Evolutionary conservation across 2,113 vertebrate genomes (phyloP), one percentile per base, ranked within the genome.

Genomic region (Callorhinus ursinus): DNA sequence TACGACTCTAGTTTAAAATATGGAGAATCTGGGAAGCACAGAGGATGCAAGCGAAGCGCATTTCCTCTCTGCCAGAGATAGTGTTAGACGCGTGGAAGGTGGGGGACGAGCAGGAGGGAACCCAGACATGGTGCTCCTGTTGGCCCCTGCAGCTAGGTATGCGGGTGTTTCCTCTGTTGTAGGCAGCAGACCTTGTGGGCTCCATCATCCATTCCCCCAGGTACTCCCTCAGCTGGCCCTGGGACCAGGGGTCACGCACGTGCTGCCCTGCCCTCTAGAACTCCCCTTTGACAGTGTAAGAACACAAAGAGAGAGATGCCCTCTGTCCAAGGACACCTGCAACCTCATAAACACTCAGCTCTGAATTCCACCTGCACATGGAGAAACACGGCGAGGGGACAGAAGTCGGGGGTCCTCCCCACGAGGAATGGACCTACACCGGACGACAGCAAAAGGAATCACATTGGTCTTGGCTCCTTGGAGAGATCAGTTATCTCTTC

Each of bases 101-200:
- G 39, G 61, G 39, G 15, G 16, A 21, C 0, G 0, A 36, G 2
- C 42, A 14, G 53, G 63, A 12, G 11, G 11, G 31, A 39, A 9
- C 3, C 13, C 4, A 18, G 33, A 46, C 33, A 0, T 7, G 55
- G 42, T 18, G 2, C 21, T n/a, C 39, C 63, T 2, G 0, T 3
- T 4, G 46, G 79, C 18, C 28, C 74, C 55, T 18, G 21, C 0
- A 16, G 0, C 13, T 0, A 36, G 33, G 33, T 10, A 19, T 36
- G 33, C 9, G 69, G 36, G 39, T 15, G 36, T 18, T 19, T 22
- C 71, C 69, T 76, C 51, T 39, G n/a, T 33, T 36, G 2, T 2
- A 13, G 61, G 22, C 33, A 13, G 3, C 2, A 2, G 67, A 49
- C 1, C 1, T 2, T 14, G 42, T 14, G 51, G 61, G 18, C 39